Conservation (phyloP, 2,888 invertebrate species). For the Acanthoscelides obtectus region DNA sequence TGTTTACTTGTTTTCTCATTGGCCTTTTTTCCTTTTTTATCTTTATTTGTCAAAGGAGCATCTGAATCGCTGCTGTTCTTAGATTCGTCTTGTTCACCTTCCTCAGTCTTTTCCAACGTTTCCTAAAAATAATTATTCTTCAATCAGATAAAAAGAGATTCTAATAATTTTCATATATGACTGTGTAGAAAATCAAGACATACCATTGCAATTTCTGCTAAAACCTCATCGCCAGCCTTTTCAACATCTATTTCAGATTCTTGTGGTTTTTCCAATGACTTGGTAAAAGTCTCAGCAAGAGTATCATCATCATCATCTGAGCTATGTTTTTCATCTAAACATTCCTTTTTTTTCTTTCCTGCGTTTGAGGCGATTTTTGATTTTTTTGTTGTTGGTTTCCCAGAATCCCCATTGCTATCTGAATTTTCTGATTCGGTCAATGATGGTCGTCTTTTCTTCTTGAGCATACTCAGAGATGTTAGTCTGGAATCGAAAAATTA, state of each 20-base stretch:
- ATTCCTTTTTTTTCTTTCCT: conserved; percentile 1
- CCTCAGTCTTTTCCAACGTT: background rate
- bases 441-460: background rate
- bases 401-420: conserved; percentile 11
- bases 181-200: background rate
- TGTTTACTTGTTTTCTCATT: conserved; percentile 6
- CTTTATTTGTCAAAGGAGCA: background rate
- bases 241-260: conserved; percentile 16
- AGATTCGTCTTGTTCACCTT: background rate
- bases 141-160: background rate
- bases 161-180: conserved; percentile 1
- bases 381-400: conserved; percentile 21
- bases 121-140: background rate
- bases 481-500: background rate
- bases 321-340: conserved; percentile 1
- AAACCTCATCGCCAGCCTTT: conserved; percentile 14
- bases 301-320: conserved; percentile 9
- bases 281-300: background rate
- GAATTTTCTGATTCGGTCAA: background rate
- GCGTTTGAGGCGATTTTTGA: conserved; percentile 8
- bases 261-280: background rate
- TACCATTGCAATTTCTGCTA: conserved; percentile 9
- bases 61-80: background rate
- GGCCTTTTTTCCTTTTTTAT: background rate
- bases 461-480: background rate